Evolutionary conservation across 1,140 invertebrate species (phyloP), one percentile per base, ranked within the genome.

Genomic region (Drosophila eugracilis): DNA sequence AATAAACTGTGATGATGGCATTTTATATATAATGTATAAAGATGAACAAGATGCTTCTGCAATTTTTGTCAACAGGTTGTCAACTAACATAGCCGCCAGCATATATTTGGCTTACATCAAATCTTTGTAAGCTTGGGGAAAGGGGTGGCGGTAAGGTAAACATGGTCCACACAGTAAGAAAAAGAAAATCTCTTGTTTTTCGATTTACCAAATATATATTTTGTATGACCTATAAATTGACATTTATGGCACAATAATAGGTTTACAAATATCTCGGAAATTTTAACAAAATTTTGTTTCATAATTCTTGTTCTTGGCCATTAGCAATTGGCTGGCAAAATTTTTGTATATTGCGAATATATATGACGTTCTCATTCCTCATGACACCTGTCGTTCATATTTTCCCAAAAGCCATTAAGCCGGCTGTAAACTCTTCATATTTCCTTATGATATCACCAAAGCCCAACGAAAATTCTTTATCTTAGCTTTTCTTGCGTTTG

Each of bases 1-100:
- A 26, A 58, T 36, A 71, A 70, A 58, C 26, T 41, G 26, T 22
- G 52, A 21, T 70, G 26, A 34, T 14, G 22, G 47, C 21, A 34
- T 32, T 32, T 22, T 24, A 26, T 50, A 0, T 30, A 30, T 19
- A 22, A n/a, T n/a, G n/a, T n/a, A n/a, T n/a, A n/a, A n/a, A 3
- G 12, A 32, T 2, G 15, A 17, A 55, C 48, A 55, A 30, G 26
- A 10, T 37, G 34, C 17, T 44, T 21, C 10, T 58, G 47, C 22
- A 17, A 50, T 42, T 41, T 54, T 52, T 45, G 62, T 78, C 78
- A 81, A 81, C 78, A 81, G 78, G 78, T 81, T 81, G 78, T 69
- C 53, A 65, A 39, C 47, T 28, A 9, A 30, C 41, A 54, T 37
- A 24, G 39, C 48, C 45, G 15, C 55, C 52, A 26, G 47, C 45